Base-by-base conservation (phyloP, 2,888 invertebrate species). In the Choreutis nemorana region DNA sequence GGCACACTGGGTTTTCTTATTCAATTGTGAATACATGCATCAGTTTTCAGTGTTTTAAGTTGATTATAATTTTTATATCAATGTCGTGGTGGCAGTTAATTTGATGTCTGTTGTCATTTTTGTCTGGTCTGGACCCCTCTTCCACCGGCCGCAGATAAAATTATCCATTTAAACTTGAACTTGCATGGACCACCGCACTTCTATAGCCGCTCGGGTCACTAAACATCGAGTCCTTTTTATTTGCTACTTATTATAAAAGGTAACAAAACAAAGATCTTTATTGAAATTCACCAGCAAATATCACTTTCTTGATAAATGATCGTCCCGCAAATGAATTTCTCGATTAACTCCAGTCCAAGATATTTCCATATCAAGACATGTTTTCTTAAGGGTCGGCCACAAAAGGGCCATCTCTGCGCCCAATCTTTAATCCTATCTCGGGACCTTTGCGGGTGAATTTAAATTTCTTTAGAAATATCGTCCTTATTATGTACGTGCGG, bases 381-480 rank as follows among this genome's bases (percentile, higher is more conserved):
- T 78, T 78, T 78, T 77, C 78, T 77, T 75, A 73, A 78, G 77
- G 77, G 78, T 72, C 71, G 64, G 44, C 73, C 72, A 77, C 77
- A 77, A 78, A 68, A 78, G 73, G 73, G 71, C 75, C 77, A 77
- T 78, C 78, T 75, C 66, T 55, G 55, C 65, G 58, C 68, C 75
- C 77, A 77, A 78, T 78, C 78, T 78, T 77, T 78, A 78, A 78
- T 78, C 78, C 78, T 78, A 78, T 78, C 78, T 78, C 60, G 73
- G 39, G 38, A 77, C 78, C 78, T 77, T 78, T 78, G 78, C 77
- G 72, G 71, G 77, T 70, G 56, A 78, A 78, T 78, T 78, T 77
- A 78, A 78, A 78, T 78, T 78, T 78, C 78, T 78, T 78, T 78
- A 77, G 78, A 78, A 78, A 78, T 78, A 78, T 78, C 77, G 73